phyloP scores from a whole-genome alignment of 2,888 invertebrate species.

The Epicampocera succincta region DNA sequence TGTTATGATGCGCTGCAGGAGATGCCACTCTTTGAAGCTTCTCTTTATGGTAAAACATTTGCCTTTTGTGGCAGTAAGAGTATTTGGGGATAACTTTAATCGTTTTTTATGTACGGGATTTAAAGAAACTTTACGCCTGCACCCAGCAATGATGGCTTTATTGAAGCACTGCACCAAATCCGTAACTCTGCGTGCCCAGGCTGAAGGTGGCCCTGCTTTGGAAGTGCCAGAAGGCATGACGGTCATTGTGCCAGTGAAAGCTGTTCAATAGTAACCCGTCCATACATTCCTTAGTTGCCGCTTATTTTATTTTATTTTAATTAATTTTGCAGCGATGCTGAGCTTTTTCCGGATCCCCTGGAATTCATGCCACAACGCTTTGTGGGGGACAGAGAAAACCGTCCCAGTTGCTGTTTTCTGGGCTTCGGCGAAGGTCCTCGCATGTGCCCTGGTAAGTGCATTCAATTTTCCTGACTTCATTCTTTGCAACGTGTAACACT shows the following conservation, averaged over 20 bases:
- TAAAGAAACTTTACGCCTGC: conserved; percentile 75
- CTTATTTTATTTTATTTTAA: not conserved
- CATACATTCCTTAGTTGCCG: not conserved
- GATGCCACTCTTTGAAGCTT: conserved; percentile 74
- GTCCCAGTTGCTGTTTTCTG: conserved; percentile 72
- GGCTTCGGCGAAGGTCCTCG: conserved; percentile 77
- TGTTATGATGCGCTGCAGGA: conserved; percentile 71
- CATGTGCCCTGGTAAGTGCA: conserved; percentile 75
- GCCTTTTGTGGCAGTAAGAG: no score
- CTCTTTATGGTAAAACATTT: conserved; percentile 71
- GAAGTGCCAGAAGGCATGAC: conserved; percentile 71
- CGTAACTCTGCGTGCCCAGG: conserved; percentile 72
- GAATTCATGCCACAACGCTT: conserved; percentile 75
- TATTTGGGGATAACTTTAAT: no score
- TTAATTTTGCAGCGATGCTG: conserved; percentile 71
- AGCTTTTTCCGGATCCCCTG: conserved; percentile 72
- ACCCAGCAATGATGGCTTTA: conserved; percentile 76
- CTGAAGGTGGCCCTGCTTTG: conserved; percentile 21
- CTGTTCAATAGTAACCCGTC: conserved; percentile 74
- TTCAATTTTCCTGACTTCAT: not conserved
- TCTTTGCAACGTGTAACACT: not conserved
- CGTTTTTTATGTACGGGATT: not conserved
- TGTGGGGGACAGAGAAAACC: conserved; percentile 56
- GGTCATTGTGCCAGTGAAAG: conserved; percentile 75
- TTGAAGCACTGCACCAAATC: conserved; percentile 75